Conservation (phyloP, 2,113 vertebrate genomes). For the Corapipo altera region DNA sequence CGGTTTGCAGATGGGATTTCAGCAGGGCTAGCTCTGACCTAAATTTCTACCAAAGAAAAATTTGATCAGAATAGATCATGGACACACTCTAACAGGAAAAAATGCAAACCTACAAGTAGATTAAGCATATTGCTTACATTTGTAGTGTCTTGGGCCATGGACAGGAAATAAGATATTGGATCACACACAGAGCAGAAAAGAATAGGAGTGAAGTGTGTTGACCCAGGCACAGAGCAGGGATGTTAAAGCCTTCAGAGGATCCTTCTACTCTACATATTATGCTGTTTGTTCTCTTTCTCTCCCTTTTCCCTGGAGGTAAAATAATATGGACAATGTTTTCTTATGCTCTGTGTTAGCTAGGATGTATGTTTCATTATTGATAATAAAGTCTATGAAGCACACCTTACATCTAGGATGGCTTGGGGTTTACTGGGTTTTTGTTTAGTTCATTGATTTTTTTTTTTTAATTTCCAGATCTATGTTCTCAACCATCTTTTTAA, state of each 20-base stretch:
- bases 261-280: background rate
- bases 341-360: background rate
- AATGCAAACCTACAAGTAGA: background rate
- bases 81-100: background rate
- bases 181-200: background rate
- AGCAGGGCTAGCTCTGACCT: background rate
- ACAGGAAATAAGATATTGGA: background rate
- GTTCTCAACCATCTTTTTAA: background rate
- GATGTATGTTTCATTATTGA: slow-evolving; percentile 21
- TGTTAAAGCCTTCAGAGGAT: background rate
- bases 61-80: background rate
- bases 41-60: background rate
- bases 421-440: background rate
- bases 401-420: background rate
- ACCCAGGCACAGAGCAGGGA: background rate
- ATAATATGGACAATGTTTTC: background rate
- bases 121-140: background rate
- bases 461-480: background rate
- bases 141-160: background rate
- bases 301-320: background rate
- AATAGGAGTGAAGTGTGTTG: background rate
- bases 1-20: background rate
- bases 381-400: background rate
- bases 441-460: accelerated
- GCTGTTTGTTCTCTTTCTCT: background rate